A percentile compares a stretch with the other conserved stretches of the same genome.
These are phyloP conservation scores for Lampris incognitus DNA, from an alignment of 2,113 vertebrate species.

Conservation along the genomic window DNA sequence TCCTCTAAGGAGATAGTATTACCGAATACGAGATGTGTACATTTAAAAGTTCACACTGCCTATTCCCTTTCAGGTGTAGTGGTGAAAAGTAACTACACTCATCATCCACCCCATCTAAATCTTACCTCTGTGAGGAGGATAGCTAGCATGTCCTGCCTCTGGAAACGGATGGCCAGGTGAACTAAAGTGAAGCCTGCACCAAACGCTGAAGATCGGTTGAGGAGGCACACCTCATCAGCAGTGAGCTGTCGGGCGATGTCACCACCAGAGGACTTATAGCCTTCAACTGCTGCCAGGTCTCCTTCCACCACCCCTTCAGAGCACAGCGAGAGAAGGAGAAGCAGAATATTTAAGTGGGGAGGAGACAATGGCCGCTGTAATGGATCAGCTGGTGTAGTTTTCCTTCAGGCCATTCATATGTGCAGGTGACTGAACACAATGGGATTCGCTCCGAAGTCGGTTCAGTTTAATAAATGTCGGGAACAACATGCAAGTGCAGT, in stretches of 20 bases:
- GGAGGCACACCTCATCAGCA: slow-evolving; percentile 93
- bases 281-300: slow-evolving; percentile 93
- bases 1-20: slow-evolving; percentile 6
- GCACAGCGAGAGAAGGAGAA: neutral
- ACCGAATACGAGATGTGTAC: neutral
- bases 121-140: slow-evolving; percentile 95
- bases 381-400: neutral
- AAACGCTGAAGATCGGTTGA: slow-evolving; percentile 95
- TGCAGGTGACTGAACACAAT: neutral
- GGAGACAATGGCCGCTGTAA: neutral
- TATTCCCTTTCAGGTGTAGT: neutral
- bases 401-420: too few species aligned
- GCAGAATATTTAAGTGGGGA: slow-evolving; percentile 6
- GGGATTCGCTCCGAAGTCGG: neutral
- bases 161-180: slow-evolving; percentile 96
- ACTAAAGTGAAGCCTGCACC: slow-evolving; percentile 96
- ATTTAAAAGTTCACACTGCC: neutral
- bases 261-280: slow-evolving; percentile 94
- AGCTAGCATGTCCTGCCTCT: slow-evolving; percentile 97
- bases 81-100: neutral
- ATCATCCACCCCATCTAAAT: neutral
- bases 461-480: neutral
- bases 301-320: slow-evolving; percentile 94
- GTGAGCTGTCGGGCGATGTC: slow-evolving; percentile 97
- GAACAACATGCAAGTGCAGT: neutral